phyloP scores from a whole-genome alignment of 92 coral and sea anemone species.

The Phenganax stokvisi region DNA sequence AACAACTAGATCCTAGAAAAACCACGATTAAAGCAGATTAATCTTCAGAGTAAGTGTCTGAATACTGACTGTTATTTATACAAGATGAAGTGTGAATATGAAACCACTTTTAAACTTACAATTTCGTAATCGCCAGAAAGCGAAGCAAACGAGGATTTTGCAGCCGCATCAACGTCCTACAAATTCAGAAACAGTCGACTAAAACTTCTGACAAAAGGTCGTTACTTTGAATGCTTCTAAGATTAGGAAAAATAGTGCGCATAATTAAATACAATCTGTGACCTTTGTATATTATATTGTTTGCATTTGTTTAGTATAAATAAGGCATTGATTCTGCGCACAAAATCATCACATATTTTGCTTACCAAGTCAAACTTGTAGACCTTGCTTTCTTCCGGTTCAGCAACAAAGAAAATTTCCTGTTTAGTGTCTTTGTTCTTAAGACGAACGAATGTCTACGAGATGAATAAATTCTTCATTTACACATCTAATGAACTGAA shows the following conservation, averaged over 20 bases:
- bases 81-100: too few species aligned
- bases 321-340: too few species aligned
- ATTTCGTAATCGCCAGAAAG: slow-evolving; percentile 81
- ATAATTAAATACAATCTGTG: too few species aligned
- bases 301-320: too few species aligned
- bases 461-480: background rate
- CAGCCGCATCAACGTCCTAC: slow-evolving; percentile 85
- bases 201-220: too few species aligned
- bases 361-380: slow-evolving; percentile 96
- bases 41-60: too few species aligned
- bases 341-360: background rate
- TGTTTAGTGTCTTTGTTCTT: slow-evolving; percentile 77
- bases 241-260: too few species aligned
- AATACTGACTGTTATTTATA: too few species aligned
- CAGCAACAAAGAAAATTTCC: slow-evolving; percentile 94
- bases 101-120: slow-evolving; percentile 45
- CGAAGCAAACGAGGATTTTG: slow-evolving; percentile 84
- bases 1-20: slow-evolving; percentile 66
- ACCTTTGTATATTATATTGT: too few species aligned
- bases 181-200: background rate
- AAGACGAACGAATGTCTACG: slow-evolving; percentile 79
- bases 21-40: background rate
- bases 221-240: too few species aligned
- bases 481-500: background rate
- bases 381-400: slow-evolving; percentile 80